Base-by-base conservation (phyloP, 2,888 invertebrate genomes). In the Apodemia mormo region DNA sequence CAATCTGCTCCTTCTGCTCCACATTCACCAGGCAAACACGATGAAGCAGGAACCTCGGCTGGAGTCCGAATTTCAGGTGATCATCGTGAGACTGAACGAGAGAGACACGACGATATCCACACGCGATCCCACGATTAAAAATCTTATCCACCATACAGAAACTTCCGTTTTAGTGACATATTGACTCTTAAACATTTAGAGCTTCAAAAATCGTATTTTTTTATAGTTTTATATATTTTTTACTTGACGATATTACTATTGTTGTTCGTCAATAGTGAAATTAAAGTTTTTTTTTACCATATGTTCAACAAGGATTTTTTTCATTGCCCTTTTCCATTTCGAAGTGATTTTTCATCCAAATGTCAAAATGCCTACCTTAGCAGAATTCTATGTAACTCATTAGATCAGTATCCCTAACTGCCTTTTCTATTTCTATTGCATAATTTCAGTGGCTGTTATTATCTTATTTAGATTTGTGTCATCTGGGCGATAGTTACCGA, bases 1-100 rank as follows among this genome's bases (percentile, higher is more conserved):
- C 95, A 95, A 81, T 95, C 95, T 12, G 94, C 95, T 30, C 92
- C 92, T 37, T 87, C 90, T 49, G 84, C 91, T 10, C 88, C 88
- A 54, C 89, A 89, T 75, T 78, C 87, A 70, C 80, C 84, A 2
- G 83, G 88, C 66, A 91, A 91, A 79, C 88, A 89, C 74, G 90
- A 92, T 67, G 92, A 90, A 77, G 89, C 92, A 2, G 92, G 92
- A 73, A 86, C 92, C 14, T 92, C 92, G 40, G 89, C 91, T 29
- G 90, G 79, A 40, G 87, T 85, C 65, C 89, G 93, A 72, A 90
- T 93, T 69, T 92, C 92, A 66, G 93, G 93, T 67, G 92, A 92
- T 79, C 92, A 92, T 74, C 88, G 91, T 69, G 91, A 92, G 74
- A 82, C 85, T 22, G 91, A 89, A 74, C 85, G 92, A 66, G 90